Percentiles rank a stretch among this genome's conserved stretches.
phyloP scores from a whole-genome alignment of 2,888 invertebrate genomes.

The Drosophila affinis region DNA sequence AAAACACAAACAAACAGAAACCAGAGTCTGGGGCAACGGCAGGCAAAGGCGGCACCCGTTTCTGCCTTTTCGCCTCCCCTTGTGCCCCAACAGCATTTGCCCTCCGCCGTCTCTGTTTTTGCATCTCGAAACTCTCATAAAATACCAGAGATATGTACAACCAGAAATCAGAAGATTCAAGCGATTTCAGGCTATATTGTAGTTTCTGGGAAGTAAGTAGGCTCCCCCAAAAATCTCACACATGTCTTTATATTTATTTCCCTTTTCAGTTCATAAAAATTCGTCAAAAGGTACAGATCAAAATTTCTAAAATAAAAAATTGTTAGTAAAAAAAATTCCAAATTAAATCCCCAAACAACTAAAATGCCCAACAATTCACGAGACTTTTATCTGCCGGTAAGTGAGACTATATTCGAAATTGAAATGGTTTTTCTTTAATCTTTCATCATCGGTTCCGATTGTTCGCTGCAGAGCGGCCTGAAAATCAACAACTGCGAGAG shows the following conservation, averaged over 20 bases:
- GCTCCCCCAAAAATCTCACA: neutral
- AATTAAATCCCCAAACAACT: too few relatives aligned
- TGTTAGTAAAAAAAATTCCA: too few relatives aligned
- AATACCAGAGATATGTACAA: neutral
- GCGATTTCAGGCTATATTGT: neutral
- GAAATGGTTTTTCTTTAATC: neutral
- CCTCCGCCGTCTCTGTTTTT: neutral
- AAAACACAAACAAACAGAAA: slow-evolving; percentile 27
- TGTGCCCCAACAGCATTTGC: neutral
- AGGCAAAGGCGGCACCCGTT: neutral
- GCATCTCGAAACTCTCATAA: neutral
- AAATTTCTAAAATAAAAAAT: neutral
- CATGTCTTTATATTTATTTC: neutral
- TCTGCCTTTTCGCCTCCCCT: slow-evolving; percentile 24
- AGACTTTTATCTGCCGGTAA: neutral
- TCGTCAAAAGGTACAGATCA: neutral
- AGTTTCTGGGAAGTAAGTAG: neutral
- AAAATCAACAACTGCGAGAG: neutral
- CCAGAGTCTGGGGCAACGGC: neutral
- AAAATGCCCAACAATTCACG: neutral
- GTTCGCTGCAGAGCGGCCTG: neutral
- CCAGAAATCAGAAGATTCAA: neutral
- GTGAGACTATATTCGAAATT: neutral
- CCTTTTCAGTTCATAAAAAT: neutral
- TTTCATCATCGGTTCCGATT: too few relatives aligned